Conservation (phyloP, 1,140 invertebrate genomes). For the Zaprionus lachaisei region DNA sequence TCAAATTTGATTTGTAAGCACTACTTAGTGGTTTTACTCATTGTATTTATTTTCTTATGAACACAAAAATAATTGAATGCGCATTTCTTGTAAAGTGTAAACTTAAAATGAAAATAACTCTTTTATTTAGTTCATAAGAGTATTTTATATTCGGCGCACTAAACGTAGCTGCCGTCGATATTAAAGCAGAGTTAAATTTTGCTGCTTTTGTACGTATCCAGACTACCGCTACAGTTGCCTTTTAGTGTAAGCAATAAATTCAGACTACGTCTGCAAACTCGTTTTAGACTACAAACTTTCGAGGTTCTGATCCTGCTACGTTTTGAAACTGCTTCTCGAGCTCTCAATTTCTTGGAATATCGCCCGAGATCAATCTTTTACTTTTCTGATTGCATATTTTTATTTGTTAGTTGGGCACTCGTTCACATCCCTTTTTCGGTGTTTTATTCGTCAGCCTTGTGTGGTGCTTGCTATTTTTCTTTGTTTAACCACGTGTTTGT, state of each 20-base stretch:
- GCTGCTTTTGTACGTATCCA: conserved; percentile 10
- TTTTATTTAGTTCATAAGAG: background rate
- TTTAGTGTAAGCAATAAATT: conserved; percentile 57
- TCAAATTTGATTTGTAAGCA: no score
- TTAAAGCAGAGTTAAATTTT: conserved; percentile 26
- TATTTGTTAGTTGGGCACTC: conserved; percentile 79
- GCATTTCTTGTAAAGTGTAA: background rate
- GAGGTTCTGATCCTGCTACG: conserved; percentile 36
- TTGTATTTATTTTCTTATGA: no score
- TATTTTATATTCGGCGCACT: conserved; percentile 4
- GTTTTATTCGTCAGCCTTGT: conserved; percentile 43
- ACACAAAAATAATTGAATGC: no score
- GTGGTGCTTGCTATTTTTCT: conserved; percentile 38
- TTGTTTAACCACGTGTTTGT: conserved; percentile 40
- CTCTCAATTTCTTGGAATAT: conserved; percentile 71
- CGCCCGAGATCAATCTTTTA: conserved; percentile 77
- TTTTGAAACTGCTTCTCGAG: conserved; percentile 42
- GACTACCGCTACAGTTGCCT: conserved; percentile 21
- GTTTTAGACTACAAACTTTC: conserved; percentile 30
- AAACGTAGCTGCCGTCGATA: conserved; percentile 6
- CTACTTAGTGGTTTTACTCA: no score
- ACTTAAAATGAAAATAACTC: background rate
- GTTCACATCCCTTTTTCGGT: conserved; percentile 76
- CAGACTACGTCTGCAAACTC: conserved; percentile 36
- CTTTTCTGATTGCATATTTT: conserved; percentile 79